Conservation (phyloP, 2,888 invertebrate species). For the Rugalucina vietnamica region DNA sequence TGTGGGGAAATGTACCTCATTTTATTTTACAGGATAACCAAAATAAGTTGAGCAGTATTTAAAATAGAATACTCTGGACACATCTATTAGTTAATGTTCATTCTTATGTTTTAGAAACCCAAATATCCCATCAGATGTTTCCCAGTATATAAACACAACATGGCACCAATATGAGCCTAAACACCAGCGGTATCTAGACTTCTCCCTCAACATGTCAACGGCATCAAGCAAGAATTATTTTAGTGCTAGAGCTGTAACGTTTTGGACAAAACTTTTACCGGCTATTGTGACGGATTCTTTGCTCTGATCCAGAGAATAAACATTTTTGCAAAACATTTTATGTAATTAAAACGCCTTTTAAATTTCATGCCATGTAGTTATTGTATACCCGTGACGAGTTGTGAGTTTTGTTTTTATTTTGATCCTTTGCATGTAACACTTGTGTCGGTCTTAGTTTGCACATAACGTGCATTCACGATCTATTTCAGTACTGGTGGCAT, state of each 20-base stretch:
- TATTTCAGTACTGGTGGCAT: too few species aligned
- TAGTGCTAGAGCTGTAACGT: slow-evolving; percentile 15
- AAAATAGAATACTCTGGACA: too few species aligned
- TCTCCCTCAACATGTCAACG: slow-evolving; percentile 19
- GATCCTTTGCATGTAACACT: background rate
- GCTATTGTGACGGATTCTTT: background rate
- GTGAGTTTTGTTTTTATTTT: background rate
- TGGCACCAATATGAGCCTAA: slow-evolving; percentile 43
- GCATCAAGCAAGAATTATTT: slow-evolving; percentile 19
- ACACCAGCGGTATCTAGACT: slow-evolving; percentile 35
- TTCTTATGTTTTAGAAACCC: slow-evolving; percentile 34
- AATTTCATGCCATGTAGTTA: background rate
- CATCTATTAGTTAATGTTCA: background rate
- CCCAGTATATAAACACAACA: slow-evolving; percentile 21
- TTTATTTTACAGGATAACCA: background rate
- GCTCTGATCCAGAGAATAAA: background rate
- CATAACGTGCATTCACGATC: background rate
- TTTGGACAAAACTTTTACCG: slow-evolving; percentile 38
- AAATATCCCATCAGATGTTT: slow-evolving; percentile 35
- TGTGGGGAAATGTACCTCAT: too few species aligned
- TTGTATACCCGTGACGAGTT: background rate
- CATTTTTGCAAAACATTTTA: background rate
- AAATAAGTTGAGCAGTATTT: too few species aligned
- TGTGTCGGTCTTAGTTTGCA: background rate
- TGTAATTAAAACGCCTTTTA: background rate